Percentiles rank a stretch among this genome's conserved stretches.
These are phyloP conservation scores for Spodoptera littoralis DNA, from an alignment of 2,888 invertebrate genomes.

Conservation along the genomic window DNA sequence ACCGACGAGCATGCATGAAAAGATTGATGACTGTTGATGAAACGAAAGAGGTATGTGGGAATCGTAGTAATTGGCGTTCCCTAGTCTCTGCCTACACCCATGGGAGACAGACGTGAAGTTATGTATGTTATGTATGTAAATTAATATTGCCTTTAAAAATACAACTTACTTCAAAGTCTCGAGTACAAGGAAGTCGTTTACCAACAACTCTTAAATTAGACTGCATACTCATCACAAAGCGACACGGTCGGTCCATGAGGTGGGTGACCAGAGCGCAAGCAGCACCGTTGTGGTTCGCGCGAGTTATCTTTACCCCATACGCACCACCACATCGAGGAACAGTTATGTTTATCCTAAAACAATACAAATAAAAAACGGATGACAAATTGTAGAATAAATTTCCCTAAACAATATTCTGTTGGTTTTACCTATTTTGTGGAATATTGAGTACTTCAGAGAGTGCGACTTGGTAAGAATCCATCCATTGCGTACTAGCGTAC, in stretches of 20 bases:
- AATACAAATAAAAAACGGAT: not conserved
- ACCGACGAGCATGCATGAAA: no score
- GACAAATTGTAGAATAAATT: no score
- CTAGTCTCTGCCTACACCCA: no score
- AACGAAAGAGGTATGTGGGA: no score
- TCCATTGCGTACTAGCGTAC: conserved; percentile 88
- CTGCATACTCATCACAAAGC: conserved; percentile 90
- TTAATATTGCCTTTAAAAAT: not conserved
- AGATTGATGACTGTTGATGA: no score
- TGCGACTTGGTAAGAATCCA: conserved; percentile 70
- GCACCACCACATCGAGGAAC: conserved; percentile 69
- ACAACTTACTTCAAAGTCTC: conserved; percentile 81
- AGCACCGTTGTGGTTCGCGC: conserved; percentile 86
- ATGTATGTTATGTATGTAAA: no score
- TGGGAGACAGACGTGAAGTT: no score
- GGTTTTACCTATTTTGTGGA: no score
- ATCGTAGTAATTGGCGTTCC: no score
- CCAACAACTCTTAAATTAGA: conserved; percentile 89
- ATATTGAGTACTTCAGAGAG: no score
- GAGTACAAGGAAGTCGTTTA: conserved; percentile 81
- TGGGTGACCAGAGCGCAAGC: conserved; percentile 90
- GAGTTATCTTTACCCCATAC: conserved; percentile 92
- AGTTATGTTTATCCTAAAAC: conserved; percentile 90
- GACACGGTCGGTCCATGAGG: conserved; percentile 89
- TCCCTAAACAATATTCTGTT: no score